These are phyloP conservation scores for Dunckerocampus dactyliophorus DNA, from an alignment of 2,113 vertebrate genomes.

Conservation along the genomic window DNA sequence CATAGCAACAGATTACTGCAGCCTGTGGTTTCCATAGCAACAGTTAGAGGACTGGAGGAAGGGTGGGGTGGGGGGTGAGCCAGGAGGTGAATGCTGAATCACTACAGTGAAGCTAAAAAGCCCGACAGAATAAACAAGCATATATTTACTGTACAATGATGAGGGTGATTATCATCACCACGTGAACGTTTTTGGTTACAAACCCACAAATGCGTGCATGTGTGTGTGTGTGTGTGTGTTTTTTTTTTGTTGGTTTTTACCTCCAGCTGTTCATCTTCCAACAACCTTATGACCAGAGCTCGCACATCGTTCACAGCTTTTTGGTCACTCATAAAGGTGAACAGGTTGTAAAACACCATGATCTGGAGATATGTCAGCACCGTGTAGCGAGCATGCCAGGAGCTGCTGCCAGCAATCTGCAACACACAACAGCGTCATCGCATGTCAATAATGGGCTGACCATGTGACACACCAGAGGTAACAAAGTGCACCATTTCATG, in stretches of 20 bases:
- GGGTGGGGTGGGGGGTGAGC: constrained; percentile 25
- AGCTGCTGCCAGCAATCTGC: constrained; percentile 90
- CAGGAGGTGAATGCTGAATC: constrained; percentile 67
- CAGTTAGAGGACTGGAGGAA: constrained; percentile 44
- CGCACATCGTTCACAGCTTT: constrained; percentile 81
- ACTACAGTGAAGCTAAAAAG: constrained; percentile 59
- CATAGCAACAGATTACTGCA: constrained; percentile 78
- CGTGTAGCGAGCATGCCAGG: constrained; percentile 95
- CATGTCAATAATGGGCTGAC: constrained; percentile 20
- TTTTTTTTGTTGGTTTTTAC: constrained; percentile 56
- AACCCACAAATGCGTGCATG: neutral
- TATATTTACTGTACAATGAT: constrained; percentile 26
- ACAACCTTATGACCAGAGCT: constrained; percentile 81
- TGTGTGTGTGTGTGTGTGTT: neutral
- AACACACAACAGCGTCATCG: constrained; percentile 36
- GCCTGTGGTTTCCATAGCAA: constrained; percentile 73
- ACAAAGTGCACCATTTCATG: neutral
- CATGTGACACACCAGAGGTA: constrained; percentile 1
- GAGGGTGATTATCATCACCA: neutral
- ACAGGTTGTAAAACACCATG: constrained; percentile 98
- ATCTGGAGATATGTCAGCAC: constrained; percentile 96
- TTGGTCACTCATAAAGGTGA: constrained; percentile 88
- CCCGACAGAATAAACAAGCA: constrained; percentile 50
- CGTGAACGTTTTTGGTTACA: neutral
- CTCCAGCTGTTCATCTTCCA: constrained; percentile 96